Percentiles rank a stretch among this genome's conserved stretches.
These are phyloP conservation scores for Pachyuromys duprasi DNA, from an alignment of 2,797 vertebrate species.

Conservation along the genomic window DNA sequence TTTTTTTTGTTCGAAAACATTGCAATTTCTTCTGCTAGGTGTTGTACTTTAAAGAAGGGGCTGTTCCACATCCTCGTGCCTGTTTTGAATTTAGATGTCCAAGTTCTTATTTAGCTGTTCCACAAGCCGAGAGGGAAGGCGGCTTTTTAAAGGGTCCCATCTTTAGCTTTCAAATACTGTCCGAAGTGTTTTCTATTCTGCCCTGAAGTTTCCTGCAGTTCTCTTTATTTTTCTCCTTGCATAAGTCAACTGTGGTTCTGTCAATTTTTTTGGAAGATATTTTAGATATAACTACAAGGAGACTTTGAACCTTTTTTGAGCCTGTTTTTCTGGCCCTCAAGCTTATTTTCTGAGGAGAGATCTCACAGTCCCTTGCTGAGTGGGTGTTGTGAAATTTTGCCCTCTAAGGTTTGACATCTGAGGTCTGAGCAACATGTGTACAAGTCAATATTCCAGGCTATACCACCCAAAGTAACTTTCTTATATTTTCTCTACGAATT, in stretches of 20 bases:
- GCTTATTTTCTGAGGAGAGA: background rate
- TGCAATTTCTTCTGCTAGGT: background rate
- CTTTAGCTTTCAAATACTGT: background rate
- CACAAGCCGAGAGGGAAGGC: background rate
- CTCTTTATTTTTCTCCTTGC: constrained; percentile 2
- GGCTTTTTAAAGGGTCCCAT: too few relatives aligned
- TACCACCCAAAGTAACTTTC: background rate
- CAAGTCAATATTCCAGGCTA: background rate
- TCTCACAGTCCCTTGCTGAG: background rate
- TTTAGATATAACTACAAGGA: background rate
- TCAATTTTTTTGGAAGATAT: background rate
- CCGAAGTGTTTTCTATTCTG: background rate
- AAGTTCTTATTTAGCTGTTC: background rate
- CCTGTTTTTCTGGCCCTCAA: background rate
- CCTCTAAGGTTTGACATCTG: background rate
- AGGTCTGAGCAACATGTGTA: background rate
- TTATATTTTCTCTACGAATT: constrained; percentile 24
- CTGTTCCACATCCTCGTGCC: background rate
- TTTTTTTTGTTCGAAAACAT: background rate
- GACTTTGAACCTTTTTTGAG: background rate
- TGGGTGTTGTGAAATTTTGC: background rate
- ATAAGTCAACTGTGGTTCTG: background rate
- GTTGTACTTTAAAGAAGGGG: background rate
- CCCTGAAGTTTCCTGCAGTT: background rate
- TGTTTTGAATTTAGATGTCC: background rate